phyloP scores from a whole-genome alignment of 1,140 invertebrate species.

The Mycetomoellerius zeteki region DNA sequence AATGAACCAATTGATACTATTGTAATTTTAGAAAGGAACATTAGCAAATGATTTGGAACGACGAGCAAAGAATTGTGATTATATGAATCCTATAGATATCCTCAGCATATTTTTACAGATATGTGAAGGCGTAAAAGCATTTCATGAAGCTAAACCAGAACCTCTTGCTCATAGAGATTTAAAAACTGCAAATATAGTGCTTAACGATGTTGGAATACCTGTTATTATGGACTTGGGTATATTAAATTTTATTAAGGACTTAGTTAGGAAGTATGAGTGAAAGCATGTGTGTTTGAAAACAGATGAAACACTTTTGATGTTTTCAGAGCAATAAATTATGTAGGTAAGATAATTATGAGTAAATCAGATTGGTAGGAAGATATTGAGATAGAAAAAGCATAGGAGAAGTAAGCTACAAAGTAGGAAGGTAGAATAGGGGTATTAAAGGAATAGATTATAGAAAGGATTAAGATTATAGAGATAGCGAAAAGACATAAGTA shows the following conservation, averaged over 20 bases:
- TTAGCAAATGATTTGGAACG: conserved; percentile 90
- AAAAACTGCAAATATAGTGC: conserved; percentile 94
- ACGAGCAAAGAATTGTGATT: conserved; percentile 88
- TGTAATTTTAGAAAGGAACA: conserved; percentile 90
- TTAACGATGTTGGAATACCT: conserved; percentile 91
- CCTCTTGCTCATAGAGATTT: conserved; percentile 94
- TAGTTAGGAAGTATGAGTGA: no score
- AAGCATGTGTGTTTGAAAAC: no score
- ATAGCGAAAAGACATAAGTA: no score
- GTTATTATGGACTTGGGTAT: conserved; percentile 94
- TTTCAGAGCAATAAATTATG: no score
- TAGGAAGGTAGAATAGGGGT: no score
- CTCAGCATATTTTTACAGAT: conserved; percentile 92
- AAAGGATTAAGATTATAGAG: no score
- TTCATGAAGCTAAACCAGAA: conserved; percentile 92
- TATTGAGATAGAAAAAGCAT: no score
- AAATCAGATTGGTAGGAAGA: no score
- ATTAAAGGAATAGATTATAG: no score
- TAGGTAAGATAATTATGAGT: no score
- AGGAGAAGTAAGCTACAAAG: no score
- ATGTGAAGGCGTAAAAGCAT: conserved; percentile 91
- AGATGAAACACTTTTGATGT: no score
- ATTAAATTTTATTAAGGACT: conserved; percentile 20
- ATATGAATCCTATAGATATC: conserved; percentile 90
- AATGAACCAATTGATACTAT: background rate